Conservation (phyloP, 2,888 invertebrate genomes). For the Brachylomia viminalis region DNA sequence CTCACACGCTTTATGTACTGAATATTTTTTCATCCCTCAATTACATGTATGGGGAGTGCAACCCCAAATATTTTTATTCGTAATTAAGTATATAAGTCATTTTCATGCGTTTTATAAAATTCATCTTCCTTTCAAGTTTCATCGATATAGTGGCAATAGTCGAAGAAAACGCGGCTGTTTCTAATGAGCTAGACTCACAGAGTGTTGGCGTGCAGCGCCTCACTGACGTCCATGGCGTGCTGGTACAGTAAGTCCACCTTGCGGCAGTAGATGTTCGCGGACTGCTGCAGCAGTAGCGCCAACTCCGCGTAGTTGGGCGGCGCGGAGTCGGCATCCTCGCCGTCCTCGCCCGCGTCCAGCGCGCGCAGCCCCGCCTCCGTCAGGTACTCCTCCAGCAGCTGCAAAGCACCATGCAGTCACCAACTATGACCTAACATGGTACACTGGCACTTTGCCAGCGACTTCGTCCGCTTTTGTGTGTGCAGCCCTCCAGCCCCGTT, state of each 20-base stretch:
- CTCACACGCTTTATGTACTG: not conserved
- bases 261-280: slow-evolving; percentile 92
- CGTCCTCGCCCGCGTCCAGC: slow-evolving; percentile 72
- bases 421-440: not conserved
- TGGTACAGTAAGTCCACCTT: slow-evolving; percentile 92
- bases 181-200: slow-evolving; percentile 59
- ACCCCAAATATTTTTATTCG: not conserved
- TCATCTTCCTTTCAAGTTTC: not conserved
- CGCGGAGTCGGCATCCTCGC: slow-evolving; percentile 8
- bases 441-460: not conserved
- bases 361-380: slow-evolving; percentile 86
- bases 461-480: not conserved
- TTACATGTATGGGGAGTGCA: not conserved
- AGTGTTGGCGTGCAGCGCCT: slow-evolving; percentile 72
- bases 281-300: slow-evolving; percentile 94
- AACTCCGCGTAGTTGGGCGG: slow-evolving; percentile 93
- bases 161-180: not conserved
- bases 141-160: not conserved
- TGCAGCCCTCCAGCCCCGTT: not conserved
- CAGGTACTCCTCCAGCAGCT: slow-evolving; percentile 91
- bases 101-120: not conserved
- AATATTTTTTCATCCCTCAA: not conserved
- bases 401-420: slow-evolving; percentile 18
- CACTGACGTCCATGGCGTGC: slow-evolving; percentile 75
- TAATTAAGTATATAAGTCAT: too few relatives aligned